Evolutionary conservation across 2,113 vertebrate species (phyloP).

Genomic region (Notothenia rossii): DNA sequence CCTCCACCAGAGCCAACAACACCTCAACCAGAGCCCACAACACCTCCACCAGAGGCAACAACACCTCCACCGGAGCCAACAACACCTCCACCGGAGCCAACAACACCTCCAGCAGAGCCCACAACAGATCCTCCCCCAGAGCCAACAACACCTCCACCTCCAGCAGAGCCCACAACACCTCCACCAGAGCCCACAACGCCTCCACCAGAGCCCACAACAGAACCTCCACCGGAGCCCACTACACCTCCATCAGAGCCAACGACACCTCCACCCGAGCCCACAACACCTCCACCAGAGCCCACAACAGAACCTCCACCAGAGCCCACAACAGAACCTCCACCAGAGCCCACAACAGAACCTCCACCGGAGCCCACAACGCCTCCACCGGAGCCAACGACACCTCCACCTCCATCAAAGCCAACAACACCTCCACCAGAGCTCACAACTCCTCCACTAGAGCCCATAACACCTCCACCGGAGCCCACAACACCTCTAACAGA

Average conservation of each 20-base stretch:
- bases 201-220: neutral
- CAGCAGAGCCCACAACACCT: too few relatives aligned
- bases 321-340: accelerated
- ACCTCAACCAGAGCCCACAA: too few relatives aligned
- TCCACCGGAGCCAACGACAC: neutral
- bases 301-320: neutral
- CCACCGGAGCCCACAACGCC: too few relatives aligned
- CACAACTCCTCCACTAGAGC: too few relatives aligned
- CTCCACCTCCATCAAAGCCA: too few relatives aligned
- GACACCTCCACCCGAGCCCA: too few relatives aligned
- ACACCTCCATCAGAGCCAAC: too few relatives aligned
- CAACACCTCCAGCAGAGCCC: accelerated
- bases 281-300: neutral
- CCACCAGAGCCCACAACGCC: too few relatives aligned
- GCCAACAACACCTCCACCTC: neutral
- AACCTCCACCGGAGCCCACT: neutral
- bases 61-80: neutral
- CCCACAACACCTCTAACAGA: neutral
- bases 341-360: too few relatives aligned
- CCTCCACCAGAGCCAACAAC: neutral
- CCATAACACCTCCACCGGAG: neutral
- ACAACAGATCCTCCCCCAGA: too few relatives aligned
- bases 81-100: neutral
- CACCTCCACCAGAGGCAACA: too few relatives aligned
- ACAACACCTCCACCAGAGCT: too few relatives aligned